Evolutionary conservation across 2,888 invertebrate genomes (phyloP).

Genomic region (Acronicta aceris): DNA sequence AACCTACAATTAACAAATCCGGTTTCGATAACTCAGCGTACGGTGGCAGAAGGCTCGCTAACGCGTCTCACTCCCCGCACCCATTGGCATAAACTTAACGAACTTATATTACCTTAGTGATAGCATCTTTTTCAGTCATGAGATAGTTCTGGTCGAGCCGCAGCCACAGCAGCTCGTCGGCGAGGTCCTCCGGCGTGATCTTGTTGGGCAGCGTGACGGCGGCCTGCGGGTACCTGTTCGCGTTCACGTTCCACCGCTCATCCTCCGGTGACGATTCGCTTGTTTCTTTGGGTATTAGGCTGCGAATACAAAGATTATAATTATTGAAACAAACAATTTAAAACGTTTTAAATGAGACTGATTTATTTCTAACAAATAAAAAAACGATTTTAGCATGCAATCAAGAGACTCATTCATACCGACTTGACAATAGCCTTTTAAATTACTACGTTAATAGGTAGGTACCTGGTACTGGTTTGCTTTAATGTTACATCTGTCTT

Average conservation of each 20-base stretch:
- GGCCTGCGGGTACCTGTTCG: slow-evolving; percentile 69
- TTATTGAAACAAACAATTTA: no score
- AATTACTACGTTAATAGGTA: slow-evolving; percentile 13
- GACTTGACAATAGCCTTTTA: no score
- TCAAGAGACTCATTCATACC: no score
- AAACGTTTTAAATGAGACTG: no score
- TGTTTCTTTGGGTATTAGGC: slow-evolving; percentile 69
- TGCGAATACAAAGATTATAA: slow-evolving; percentile 25
- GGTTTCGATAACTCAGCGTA: no score
- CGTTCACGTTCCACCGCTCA: slow-evolving; percentile 68
- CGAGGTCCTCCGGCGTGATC: slow-evolving; percentile 84
- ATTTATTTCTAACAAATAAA: neutral
- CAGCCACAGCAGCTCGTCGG: slow-evolving; percentile 84
- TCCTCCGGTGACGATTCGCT: slow-evolving; percentile 76
- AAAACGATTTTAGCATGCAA: no score
- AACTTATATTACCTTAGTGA: slow-evolving; percentile 30
- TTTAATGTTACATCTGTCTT: slow-evolving; percentile 68
- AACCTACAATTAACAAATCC: no score
- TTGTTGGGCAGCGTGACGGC: slow-evolving; percentile 79
- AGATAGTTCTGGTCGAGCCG: slow-evolving; percentile 84
- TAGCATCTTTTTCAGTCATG: slow-evolving; percentile 60
- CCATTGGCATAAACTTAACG: neutral
- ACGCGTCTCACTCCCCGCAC: no score
- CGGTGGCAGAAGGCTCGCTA: no score
- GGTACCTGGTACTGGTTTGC: slow-evolving; percentile 50